Base-by-base conservation (phyloP, 2,888 invertebrate species). In the Agriopis leucophaearia region DNA sequence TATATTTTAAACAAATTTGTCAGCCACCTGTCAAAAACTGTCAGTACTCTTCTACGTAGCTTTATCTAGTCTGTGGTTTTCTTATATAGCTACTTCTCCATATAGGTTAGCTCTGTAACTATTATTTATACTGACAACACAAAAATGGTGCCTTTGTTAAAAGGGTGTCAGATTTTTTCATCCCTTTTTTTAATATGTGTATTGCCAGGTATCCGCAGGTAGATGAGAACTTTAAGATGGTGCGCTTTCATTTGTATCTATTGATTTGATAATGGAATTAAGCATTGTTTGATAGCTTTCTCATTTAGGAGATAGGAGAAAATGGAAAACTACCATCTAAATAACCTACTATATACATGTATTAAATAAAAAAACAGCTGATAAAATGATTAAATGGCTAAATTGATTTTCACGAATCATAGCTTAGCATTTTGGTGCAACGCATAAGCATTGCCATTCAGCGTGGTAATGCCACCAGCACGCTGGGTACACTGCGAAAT, bases 61-160 rank as follows among this genome's bases (percentile, higher is more conserved):
- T n/a, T n/a, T n/a, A n/a, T n/a, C n/a, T n/a, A n/a, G n/a, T n/a
- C n/a, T n/a, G n/a, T n/a, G n/a, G n/a, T 4, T 27, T 0, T 3
- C 4, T 27, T 27, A 27, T 27, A 27, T 27, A 27, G 27, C 27
- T 27, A 27, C 8, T 55, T n/a, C 8, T 27, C 3, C 2, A 8
- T 8, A 10, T 8, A 42, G n/a, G 1, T 44, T 44, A n/a, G 27
- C 27, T 38, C 36, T 9, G 51, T 64, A 62, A 67, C 54, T 70
- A 70, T 65, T 63, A 66, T 55, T 59, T 60, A n/a, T 60, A 38
- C 40, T 45, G 16, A 65, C 52, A 38, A 15, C 36, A 42, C 64
- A 72, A 67, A 72, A 71, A 68, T 64, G 70, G 45, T 64, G 56
- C 50, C 70, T 64, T 73, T 70, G 70, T 70, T 65, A 48, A 51